phyloP scores from a whole-genome alignment of 2,113 vertebrate species.

The Rhadina sibilatrix region DNA sequence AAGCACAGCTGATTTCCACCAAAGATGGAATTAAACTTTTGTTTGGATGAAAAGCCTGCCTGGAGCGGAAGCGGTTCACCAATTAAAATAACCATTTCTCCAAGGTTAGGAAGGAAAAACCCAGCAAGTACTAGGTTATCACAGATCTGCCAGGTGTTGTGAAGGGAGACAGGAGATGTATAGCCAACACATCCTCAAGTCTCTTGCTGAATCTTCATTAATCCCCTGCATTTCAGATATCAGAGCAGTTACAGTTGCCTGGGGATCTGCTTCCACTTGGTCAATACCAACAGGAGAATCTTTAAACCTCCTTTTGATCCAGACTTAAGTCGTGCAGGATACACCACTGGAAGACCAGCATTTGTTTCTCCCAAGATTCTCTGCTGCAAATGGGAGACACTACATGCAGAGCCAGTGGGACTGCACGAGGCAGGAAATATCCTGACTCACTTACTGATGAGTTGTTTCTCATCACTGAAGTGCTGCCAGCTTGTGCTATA shows the following conservation, averaged over 20 bases:
- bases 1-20: neutral
- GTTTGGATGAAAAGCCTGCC: neutral
- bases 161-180: neutral
- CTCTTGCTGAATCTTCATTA: neutral
- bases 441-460: neutral
- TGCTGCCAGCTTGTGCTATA: neutral
- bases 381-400: neutral
- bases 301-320: constrained; percentile 53
- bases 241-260: neutral
- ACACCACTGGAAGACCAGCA: neutral
- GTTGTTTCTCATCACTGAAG: neutral
- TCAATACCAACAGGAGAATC: constrained; percentile 1
- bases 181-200: neutral
- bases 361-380: neutral
- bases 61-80: neutral
- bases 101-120: neutral
- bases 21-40: neutral
- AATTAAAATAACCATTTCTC: neutral
- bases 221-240: neutral
- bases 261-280: neutral
- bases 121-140: neutral
- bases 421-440: rapidly evolving
- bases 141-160: neutral
- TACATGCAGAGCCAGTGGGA: neutral
- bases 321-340: neutral